Evolutionary conservation across 2,113 vertebrate genomes (phyloP).

Genomic region (Eptesicus fuscus): DNA sequence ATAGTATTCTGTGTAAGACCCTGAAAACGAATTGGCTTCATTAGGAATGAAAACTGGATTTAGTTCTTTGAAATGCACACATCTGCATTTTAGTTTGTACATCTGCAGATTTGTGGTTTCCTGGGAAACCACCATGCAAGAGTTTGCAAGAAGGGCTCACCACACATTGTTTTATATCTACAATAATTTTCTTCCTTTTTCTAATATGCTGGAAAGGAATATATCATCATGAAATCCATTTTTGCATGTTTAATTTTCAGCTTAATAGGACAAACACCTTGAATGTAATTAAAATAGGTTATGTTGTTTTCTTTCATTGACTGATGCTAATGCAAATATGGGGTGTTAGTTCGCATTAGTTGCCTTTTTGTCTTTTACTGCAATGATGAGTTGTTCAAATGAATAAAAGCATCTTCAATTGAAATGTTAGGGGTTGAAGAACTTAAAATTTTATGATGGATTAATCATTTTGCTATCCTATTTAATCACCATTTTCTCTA

Average conservation of each 20-base stretch:
- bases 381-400: conserved; percentile 70
- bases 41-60: conserved; percentile 53
- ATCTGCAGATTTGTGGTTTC: conserved; percentile 75
- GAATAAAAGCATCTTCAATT: conserved; percentile 58
- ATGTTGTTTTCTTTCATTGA: conserved; percentile 76
- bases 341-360: conserved; percentile 68
- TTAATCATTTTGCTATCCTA: conserved; percentile 66
- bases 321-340: conserved; percentile 76
- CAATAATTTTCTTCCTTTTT: conserved; percentile 75
- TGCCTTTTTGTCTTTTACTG: conserved; percentile 75
- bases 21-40: conserved; percentile 46
- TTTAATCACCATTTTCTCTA: conserved; percentile 56
- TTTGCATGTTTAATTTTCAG: conserved; percentile 80
- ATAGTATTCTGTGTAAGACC: neutral
- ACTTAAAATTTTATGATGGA: conserved; percentile 69
- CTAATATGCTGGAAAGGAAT: conserved; percentile 77
- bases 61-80: conserved; percentile 62
- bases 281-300: conserved; percentile 81
- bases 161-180: conserved; percentile 73
- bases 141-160: conserved; percentile 38
- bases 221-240: conserved; percentile 80
- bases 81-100: conserved; percentile 72
- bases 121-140: conserved; percentile 74
- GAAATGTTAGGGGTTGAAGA: conserved; percentile 35
- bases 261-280: conserved; percentile 81